Evolutionary conservation across 2,888 invertebrate genomes (phyloP), one percentile per base, ranked within the genome.

Genomic region (Calameuta filiformis): DNA sequence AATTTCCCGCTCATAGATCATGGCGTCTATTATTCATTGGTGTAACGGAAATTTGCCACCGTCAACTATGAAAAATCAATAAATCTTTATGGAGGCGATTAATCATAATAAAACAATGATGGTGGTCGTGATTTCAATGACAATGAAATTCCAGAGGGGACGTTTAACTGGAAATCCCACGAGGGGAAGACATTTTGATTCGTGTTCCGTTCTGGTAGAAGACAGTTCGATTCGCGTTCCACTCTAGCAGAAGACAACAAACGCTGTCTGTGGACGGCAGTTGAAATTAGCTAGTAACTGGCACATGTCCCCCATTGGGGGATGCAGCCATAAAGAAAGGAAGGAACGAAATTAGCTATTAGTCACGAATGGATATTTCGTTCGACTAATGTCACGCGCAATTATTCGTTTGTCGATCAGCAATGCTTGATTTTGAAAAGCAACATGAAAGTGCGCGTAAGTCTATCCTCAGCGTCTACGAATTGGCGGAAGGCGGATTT

Each of bases 331-430:
- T 35, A 35, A 35, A 12, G 12, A 12, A 35, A 12, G 12, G 12
- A 35, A 35, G 12, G 35, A 35, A 35, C 12, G 76, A 81, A 81
- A 85, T 85, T 83, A 82, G 81, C 81, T 4, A 2, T 9, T 23
- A 56, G 56, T 40, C 40, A 82, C 83, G 84, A 85, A 82, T 85
- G 83, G 84, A 77, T 81, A 82, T 79, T 81, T 83, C 80, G 83
- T 85, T 85, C 85, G 82, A 79, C 80, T 81, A 76, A 77, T 80
- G 79, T 82, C 82, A 82, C 79, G 80, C 77, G 71, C 73, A 82
- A 79, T 81, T 81, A 85, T 84, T 83, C 82, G 76, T 79, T 79
- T 80, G 80, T 85, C 80, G 80, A 83, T 82, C 73, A 33, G 37
- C 31, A 34, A 76, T 9, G 40, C 40, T 40, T 40, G 4, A 2